Evolutionary conservation across 2,797 vertebrate species (phyloP).

Genomic region (Neomorphus geoffroyi): DNA sequence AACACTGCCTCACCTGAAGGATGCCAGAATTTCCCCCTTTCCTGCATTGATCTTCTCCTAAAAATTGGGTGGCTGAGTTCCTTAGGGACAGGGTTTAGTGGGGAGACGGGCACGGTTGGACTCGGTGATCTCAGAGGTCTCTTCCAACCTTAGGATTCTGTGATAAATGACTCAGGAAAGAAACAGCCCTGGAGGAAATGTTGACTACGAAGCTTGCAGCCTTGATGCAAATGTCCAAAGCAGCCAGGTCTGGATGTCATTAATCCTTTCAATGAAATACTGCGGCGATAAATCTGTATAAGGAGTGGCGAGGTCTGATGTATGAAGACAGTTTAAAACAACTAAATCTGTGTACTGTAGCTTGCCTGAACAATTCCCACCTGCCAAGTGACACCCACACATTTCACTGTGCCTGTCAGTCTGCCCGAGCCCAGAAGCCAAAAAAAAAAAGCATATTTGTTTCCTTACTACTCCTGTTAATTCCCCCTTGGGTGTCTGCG

Average conservation of each 20-base stretch:
- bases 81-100: too few species aligned
- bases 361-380: constrained; percentile 51
- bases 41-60: neutral
- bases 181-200: neutral
- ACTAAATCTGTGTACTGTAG: constrained; percentile 45
- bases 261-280: constrained; percentile 25
- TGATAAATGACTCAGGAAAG: neutral
- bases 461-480: neutral
- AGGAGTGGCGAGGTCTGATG: neutral
- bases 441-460: neutral
- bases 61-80: too few species aligned
- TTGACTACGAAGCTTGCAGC: neutral
- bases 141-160: too few species aligned
- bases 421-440: neutral
- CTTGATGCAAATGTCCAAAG: constrained; percentile 33
- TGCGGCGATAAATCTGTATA: neutral
- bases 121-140: too few species aligned
- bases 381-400: constrained; percentile 58
- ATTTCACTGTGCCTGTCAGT: constrained; percentile 48
- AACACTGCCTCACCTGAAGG: neutral
- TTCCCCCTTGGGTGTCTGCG: neutral
- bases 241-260: neutral
- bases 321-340: constrained; percentile 55
- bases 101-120: too few species aligned
- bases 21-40: neutral